Evolutionary conservation across 2,113 vertebrate genomes (phyloP), one percentile per base, ranked within the genome.

Genomic region (Neolamprologus sp.): DNA sequence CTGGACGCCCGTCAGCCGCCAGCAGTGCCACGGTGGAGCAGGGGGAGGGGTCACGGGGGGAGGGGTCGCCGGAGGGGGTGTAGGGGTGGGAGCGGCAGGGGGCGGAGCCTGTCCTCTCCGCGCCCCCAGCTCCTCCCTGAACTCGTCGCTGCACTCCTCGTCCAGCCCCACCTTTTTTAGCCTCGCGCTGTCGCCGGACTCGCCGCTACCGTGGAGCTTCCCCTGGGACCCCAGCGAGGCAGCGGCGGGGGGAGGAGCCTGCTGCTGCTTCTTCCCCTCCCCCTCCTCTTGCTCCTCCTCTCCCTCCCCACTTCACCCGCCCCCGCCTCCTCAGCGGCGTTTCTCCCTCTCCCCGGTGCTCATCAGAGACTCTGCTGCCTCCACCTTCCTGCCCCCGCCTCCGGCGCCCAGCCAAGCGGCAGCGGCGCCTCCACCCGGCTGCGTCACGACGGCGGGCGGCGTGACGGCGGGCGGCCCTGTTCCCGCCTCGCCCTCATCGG

Each of bases 1-100:
- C 90, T 98, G 98, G 98, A 98, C 97, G 81, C 98, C 98, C 7
- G 97, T 98, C 93, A 98, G 98, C 83, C 97, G 97, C 55, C 97
- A 97, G 94, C 96, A 97, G 96, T 96, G 97, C 84, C 95, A 97
- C 88, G 97, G 97, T 58, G 96, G 93, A 45, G 93, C 88, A 13
- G 96, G 95, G 89, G 96, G 93, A 87, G 93, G 93, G 5, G 88
- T 33, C 3, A 10, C 86, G 1, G 85, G 63, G 3, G 90, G 75
- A 93, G 96, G 95, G 92, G 45, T 21, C 92, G 96, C 96, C 37
- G 96, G 94, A 94, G 96, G 92, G 1, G 86, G 60, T n/a, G 80
- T 88, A 90, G 91, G 91, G 7, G 84, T 96, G 91, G 97, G 96
- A 71, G 95, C 80, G 11, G 95, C 91, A 21, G 97, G 95, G 94